A percentile compares a stretch with the other conserved stretches of the same genome.
Evolutionary conservation across 2,113 vertebrate genomes (phyloP).

Genomic region (Chloropsis hardwickii): DNA sequence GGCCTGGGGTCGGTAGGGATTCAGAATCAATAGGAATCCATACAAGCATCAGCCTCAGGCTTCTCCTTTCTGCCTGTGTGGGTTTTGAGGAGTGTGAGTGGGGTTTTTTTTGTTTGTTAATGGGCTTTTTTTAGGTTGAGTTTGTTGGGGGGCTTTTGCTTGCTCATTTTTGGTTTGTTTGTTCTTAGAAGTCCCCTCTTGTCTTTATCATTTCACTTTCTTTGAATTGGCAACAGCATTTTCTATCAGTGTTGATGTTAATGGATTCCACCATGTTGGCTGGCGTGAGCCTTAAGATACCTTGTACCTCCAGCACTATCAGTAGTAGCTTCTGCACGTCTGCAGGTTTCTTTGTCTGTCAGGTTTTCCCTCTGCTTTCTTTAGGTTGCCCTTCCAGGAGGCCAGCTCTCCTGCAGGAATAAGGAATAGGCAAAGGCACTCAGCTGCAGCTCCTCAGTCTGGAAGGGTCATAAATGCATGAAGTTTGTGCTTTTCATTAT

Average conservation of each 20-base stretch:
- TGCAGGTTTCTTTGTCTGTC: background rate
- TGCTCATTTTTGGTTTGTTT: background rate
- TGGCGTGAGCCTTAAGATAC: background rate
- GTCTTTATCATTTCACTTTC: background rate
- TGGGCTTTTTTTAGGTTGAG: background rate
- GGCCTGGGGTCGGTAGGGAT: background rate
- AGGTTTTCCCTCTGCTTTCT: background rate
- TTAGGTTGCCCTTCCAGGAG: background rate
- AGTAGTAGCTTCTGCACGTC: background rate
- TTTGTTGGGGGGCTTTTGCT: background rate
- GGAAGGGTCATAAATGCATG: background rate
- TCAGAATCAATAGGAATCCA: background rate
- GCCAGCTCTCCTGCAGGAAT: background rate
- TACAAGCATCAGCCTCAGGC: background rate
- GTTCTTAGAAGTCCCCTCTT: background rate
- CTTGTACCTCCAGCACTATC: rapidly evolving
- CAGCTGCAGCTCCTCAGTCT: background rate
- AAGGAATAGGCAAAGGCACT: background rate
- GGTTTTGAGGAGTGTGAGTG: background rate
- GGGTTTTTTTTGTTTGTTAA: background rate
- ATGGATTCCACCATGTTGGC: background rate
- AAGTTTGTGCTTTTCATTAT: conserved; percentile 43
- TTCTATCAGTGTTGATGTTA: background rate
- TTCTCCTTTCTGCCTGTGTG: background rate
- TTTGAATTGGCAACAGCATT: background rate